Evolutionary conservation across 2,888 invertebrate species (phyloP).

Genomic region (Eretmocerus hayati): DNA sequence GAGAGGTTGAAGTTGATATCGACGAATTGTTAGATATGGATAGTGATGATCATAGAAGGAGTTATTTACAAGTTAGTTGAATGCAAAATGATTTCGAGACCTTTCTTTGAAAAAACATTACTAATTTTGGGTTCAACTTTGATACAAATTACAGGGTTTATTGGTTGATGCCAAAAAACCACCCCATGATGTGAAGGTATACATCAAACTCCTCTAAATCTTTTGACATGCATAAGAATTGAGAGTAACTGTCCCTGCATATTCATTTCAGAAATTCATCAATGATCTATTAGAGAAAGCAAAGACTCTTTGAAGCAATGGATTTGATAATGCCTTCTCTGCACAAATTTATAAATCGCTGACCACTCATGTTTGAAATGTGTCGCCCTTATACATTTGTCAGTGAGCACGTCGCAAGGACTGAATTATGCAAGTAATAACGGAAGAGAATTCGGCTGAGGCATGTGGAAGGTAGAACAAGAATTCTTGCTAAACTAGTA

Average conservation of each 20-base stretch:
- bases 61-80: constrained; percentile 65
- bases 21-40: constrained; percentile 94
- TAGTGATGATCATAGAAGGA: constrained; percentile 75
- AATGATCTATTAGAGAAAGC: constrained; percentile 83
- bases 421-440: constrained; percentile 19
- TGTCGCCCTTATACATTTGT: constrained; percentile 15
- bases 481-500: constrained; percentile 18
- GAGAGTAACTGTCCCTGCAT: too few species aligned
- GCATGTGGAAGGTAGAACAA: constrained; percentile 21
- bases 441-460: constrained; percentile 19
- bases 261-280: constrained; percentile 85
- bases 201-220: constrained; percentile 27
- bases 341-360: constrained; percentile 13
- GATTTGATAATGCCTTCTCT: constrained; percentile 9
- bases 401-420: constrained; percentile 21
- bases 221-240: too few species aligned
- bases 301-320: constrained; percentile 67
- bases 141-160: constrained; percentile 54
- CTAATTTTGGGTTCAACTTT: constrained; percentile 4
- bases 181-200: constrained; percentile 79
- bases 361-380: constrained; percentile 13
- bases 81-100: not conserved
- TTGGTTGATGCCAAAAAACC: constrained; percentile 80
- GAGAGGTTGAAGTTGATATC: constrained; percentile 85
- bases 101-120: constrained; percentile 4